Base-by-base conservation (phyloP, 2,797 vertebrate genomes). In the Pseudomugil gertrudae region DNA sequence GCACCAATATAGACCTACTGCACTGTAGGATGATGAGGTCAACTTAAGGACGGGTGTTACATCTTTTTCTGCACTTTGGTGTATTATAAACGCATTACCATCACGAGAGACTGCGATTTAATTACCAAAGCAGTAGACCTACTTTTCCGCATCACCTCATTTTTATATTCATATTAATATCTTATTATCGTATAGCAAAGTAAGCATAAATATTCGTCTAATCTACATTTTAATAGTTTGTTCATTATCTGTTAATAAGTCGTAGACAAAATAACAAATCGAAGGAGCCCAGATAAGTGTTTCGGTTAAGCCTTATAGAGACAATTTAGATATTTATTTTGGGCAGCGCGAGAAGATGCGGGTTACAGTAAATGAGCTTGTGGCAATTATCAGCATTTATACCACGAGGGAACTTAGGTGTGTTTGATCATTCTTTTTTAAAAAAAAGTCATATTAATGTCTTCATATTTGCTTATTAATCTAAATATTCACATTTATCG, bases 81-180 rank as follows among this genome's bases (percentile, higher is more conserved):
- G 27, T 61, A 30, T 66, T 70, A 78, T n/a, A n/a, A n/a, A n/a
- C n/a, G n/a, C n/a, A 76, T 69, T 50, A 38, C 79, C 66, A 67
- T 59, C 59, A 69, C 40, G 33, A 72, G 36, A 11, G 60, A 45
- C n/a, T 57, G 45, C 21, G 9, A 56, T 24, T 74, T 60, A 0
- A 38, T 59, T 54, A 21, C 33, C 48, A 61, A 65, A 69, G 52
- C 24, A 55, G 43, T 47, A 21, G 56, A n/a, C 24, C 50, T 45
- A n/a, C 40, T 36, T 72, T 19, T 61, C 36, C 57, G 71, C 57
- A 26, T 61, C 54, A 60, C 67, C 36, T 33, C 27, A 17, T 11
- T 70, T 53, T 57, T 69, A 47, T 21, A 9, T 10, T 47, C 6
- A 10, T 47, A 21, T 19, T 21, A 21, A 47, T 19, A n/a, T n/a